Evolutionary conservation across 2,113 vertebrate species (phyloP).

Genomic region (Scatophagus argus): DNA sequence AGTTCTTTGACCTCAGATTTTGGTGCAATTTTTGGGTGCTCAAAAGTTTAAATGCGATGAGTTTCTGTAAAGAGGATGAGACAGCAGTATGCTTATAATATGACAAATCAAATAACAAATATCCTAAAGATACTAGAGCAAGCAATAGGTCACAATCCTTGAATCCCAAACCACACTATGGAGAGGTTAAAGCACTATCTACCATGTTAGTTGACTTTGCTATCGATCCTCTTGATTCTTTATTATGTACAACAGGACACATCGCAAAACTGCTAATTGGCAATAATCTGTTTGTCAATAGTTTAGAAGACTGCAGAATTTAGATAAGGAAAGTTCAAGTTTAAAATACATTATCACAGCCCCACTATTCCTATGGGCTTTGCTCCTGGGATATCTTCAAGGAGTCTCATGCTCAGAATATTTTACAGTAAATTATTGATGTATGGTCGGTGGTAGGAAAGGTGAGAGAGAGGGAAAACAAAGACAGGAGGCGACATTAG

Average conservation of each 20-base stretch:
- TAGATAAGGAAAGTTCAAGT: slow-evolving; percentile 86
- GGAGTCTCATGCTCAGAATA: slow-evolving; percentile 79
- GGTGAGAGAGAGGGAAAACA: slow-evolving; percentile 68
- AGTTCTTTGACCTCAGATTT: slow-evolving; percentile 13
- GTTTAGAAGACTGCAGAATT: slow-evolving; percentile 86
- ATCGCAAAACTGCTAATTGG: slow-evolving; percentile 89
- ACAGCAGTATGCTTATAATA: neutral
- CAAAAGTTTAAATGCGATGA: neutral
- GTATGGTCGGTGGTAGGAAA: slow-evolving; percentile 48
- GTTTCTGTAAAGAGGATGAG: neutral
- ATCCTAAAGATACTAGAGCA: slow-evolving; percentile 9
- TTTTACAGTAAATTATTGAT: slow-evolving; percentile 75
- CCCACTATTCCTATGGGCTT: slow-evolving; percentile 67
- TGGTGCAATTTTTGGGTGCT: neutral
- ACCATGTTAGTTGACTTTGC: slow-evolving; percentile 81
- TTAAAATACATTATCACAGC: slow-evolving; percentile 84
- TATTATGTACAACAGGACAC: slow-evolving; percentile 86
- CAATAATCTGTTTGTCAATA: slow-evolving; percentile 90
- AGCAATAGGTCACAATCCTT: slow-evolving; percentile 41
- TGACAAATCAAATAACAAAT: slow-evolving; percentile 20
- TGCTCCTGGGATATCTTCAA: slow-evolving; percentile 73
- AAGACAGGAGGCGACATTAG: slow-evolving; percentile 55
- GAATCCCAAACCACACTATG: slow-evolving; percentile 52
- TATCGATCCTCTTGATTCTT: slow-evolving; percentile 82
- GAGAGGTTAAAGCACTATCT: slow-evolving; percentile 72